Evolutionary conservation across 2,888 invertebrate species (phyloP).

Genomic region (Notocelia uddmanniana): DNA sequence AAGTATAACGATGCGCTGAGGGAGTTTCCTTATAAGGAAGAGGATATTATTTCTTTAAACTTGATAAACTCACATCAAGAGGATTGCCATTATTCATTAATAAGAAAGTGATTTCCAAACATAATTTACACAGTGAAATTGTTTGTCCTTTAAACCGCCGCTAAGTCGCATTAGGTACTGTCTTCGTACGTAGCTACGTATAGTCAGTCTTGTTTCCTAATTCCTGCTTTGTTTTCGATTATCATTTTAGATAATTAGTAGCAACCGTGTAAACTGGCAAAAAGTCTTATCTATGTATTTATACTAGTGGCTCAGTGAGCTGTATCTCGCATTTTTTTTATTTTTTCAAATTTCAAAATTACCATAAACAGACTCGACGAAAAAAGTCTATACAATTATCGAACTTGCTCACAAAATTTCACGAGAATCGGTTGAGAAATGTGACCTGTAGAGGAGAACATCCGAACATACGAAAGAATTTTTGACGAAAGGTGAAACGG

Average conservation of each 20-base stretch:
- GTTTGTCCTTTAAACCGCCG: conserved; percentile 19
- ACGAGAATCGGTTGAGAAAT: too few species aligned
- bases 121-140: conserved; percentile 9
- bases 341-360: too few species aligned
- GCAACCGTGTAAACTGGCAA: conserved; percentile 7
- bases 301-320: too few species aligned
- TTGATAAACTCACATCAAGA: neutral
- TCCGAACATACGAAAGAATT: too few species aligned
- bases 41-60: conserved; percentile 3
- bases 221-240: conserved; percentile 32
- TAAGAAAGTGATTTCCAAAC: neutral
- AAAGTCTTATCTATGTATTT: too few species aligned
- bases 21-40: conserved; percentile 12
- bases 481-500: too few species aligned
- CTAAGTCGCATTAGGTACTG: neutral
- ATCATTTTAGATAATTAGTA: conserved; percentile 20
- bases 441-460: too few species aligned
- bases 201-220: conserved; percentile 16
- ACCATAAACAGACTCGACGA: too few species aligned
- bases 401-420: too few species aligned
- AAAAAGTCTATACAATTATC: too few species aligned
- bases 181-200: neutral
- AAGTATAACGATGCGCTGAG: conserved; percentile 18
- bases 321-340: too few species aligned
- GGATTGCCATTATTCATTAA: conserved; percentile 10